phyloP scores from a whole-genome alignment of 2,113 vertebrate species.

The cattle (Bos taurus) region ARS-UCD2.0 NC_037340.1:10212001-10212500 shows the following conservation, averaged over 20 bases:
- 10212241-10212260: not conserved
- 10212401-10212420: not conserved
- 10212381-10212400: not conserved
- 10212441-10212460: not conserved
- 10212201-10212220: slow-evolving; percentile 17
- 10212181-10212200: slow-evolving; percentile 34
- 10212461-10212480: not conserved
- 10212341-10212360: not conserved
- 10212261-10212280: not conserved
- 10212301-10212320: not conserved
- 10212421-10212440: not conserved
- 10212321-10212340: not conserved
- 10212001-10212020: not conserved
- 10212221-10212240: slow-evolving; percentile 13
- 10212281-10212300: not conserved
- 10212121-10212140: not conserved
- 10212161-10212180: slow-evolving; percentile 4
- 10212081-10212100: not conserved
- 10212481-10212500: not conserved
- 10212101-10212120: fast-evolving
- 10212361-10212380: not conserved
- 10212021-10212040: not conserved
- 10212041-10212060: not conserved
- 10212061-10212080: not conserved
- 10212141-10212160: slow-evolving; percentile 11